Evolutionary conservation across 1,140 invertebrate genomes (phyloP), one percentile per base, ranked within the genome.

Genomic region (Parasteatoda tepidariorum): DNA sequence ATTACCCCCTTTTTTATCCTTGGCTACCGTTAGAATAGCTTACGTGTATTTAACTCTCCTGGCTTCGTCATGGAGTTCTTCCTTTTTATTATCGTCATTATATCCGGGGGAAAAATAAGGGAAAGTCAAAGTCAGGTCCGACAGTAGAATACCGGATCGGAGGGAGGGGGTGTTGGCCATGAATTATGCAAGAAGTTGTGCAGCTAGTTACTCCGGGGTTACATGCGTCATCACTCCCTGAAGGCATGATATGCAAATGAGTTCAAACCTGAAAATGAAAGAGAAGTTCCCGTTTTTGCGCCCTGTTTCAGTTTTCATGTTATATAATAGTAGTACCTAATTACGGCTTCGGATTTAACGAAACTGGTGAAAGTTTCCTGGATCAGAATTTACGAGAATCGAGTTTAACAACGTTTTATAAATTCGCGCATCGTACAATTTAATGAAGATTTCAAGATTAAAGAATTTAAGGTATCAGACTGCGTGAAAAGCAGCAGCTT

Each of bases 211-310:
- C 74, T 18, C 22, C 48, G 24, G 18, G 38, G 34, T 41, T 48
- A 54, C 61, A 78, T 79, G 76, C 76, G 76, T 79, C 76, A 79
- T 67, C 28, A 28, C 34, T 68, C 76, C 76, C 62, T 26, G 13
- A 57, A 79, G 76, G 64, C 76, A 79, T 22, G 62, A 24, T 78
- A 78, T 79, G 76, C 64, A 68, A 79, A 79, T 68, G 41, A 34
- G 62, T 33, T 30, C 15, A 41, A 13, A 54, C 7, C 67, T 54
- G 22, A 31, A 59, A 18, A 18, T 7, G 41, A 7, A 70, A 24
- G 34, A 30, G 26, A 28, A 33, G 38, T 34, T 55, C 13, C 48
- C n/a, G n/a, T n/a, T n/a, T n/a, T n/a, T n/a, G n/a, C n/a, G n/a
- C n/a, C n/a, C n/a, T n/a, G n/a, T n/a, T n/a, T n/a, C n/a, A n/a